A percentile compares a stretch with the other conserved stretches of the same genome.
These are phyloP conservation scores for Epicauta chinensis DNA, from an alignment of 1,140 invertebrate genomes.

Conservation along the genomic window DNA sequence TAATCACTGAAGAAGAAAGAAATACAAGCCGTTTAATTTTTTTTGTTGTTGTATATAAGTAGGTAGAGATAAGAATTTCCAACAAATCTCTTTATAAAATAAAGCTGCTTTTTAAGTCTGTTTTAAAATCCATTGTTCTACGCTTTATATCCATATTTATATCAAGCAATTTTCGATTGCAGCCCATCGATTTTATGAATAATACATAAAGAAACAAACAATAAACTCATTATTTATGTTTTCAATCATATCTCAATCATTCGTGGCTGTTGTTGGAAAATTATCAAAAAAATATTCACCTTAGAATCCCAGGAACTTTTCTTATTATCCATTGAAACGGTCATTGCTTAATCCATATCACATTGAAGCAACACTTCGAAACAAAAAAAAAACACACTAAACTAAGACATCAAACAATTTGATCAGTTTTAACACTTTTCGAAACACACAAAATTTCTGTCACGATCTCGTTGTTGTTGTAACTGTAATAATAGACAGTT, in stretches of 20 bases:
- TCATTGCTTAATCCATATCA: slow-evolving; percentile 24
- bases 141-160: not conserved
- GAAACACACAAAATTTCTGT: no score
- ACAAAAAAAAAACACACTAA: slow-evolving; percentile 8
- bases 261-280: not conserved
- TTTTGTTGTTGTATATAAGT: not conserved
- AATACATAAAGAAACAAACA: not conserved
- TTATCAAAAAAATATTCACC: slow-evolving; percentile 21
- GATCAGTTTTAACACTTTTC: no score
- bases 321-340: slow-evolving; percentile 34
- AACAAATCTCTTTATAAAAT: no score
- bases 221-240: not conserved
- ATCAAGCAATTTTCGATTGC: not conserved
- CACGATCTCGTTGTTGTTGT: no score
- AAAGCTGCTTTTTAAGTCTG: no score
- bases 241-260: not conserved
- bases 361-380: not conserved
- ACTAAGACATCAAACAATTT: no score
- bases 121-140: no score
- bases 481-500: no score
- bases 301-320: slow-evolving; percentile 37
- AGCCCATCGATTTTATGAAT: not conserved
- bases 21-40: no score
- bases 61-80: no score
- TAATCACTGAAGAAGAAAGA: no score